Evolutionary conservation across 1,140 invertebrate species (phyloP).

Genomic region (Neocloeon triangulifer): DNA sequence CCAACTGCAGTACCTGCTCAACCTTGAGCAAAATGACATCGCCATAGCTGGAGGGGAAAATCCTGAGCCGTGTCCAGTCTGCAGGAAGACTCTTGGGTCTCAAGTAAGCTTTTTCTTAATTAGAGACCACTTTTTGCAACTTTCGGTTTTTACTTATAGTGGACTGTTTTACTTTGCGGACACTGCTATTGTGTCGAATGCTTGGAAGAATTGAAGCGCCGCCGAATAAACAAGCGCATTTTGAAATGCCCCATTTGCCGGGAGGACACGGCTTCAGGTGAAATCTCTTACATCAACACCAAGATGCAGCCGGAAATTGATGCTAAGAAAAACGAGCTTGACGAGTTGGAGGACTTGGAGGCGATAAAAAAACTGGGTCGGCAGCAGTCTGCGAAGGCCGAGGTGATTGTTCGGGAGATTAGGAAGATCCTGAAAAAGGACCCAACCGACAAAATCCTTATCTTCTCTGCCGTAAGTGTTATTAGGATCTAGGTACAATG

Average conservation of each 20-base stretch:
- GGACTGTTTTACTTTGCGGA: constrained; percentile 42
- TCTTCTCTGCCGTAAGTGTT: constrained; percentile 40
- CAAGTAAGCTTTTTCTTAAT: constrained; percentile 16
- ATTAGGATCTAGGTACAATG: neutral
- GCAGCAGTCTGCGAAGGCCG: constrained; percentile 51
- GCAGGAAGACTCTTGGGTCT: constrained; percentile 26
- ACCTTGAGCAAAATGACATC: constrained; percentile 21
- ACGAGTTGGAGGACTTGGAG: too few species aligned
- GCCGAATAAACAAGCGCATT: neutral
- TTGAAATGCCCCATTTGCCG: constrained; percentile 42
- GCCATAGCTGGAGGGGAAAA: constrained; percentile 12
- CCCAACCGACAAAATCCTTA: constrained; percentile 35
- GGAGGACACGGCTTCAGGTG: constrained; percentile 20
- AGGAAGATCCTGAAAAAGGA: constrained; percentile 28
- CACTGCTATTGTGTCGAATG: constrained; percentile 43
- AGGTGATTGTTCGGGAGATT: constrained; percentile 34
- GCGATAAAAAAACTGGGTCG: constrained; percentile 12
- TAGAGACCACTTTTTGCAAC: too few species aligned
- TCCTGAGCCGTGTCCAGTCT: constrained; percentile 44
- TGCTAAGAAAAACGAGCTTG: neutral
- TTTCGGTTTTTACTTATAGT: constrained; percentile 20
- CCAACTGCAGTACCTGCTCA: constrained; percentile 26
- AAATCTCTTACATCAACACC: constrained; percentile 34
- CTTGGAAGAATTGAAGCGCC: constrained; percentile 18
- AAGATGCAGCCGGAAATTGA: neutral